These are phyloP conservation scores for Drosophila auraria DNA, from an alignment of 1,140 invertebrate species.

Conservation along the genomic window DNA sequence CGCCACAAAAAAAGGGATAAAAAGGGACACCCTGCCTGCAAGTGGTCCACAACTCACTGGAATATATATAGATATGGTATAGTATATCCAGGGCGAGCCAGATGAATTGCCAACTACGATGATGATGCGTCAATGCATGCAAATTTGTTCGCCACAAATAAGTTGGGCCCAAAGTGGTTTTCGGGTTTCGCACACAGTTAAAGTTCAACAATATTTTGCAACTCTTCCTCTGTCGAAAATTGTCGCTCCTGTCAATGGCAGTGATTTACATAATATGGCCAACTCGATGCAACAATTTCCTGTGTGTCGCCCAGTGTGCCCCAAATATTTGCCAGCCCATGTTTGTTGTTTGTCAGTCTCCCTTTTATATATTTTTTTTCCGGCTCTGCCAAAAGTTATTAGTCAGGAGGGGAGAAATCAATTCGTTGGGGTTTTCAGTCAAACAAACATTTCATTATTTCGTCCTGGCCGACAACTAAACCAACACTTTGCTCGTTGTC, in stretches of 20 bases:
- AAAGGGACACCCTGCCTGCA: constrained; percentile 12
- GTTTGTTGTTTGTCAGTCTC: constrained; percentile 31
- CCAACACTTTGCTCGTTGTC: constrained; percentile 50
- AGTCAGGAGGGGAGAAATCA: constrained; percentile 56
- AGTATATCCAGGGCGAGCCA: constrained; percentile 10
- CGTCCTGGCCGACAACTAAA: constrained; percentile 49
- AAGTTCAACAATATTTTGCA: constrained; percentile 18
- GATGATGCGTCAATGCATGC: constrained; percentile 67
- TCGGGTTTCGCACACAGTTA: constrained; percentile 31
- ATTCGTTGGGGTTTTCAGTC: constrained; percentile 44
- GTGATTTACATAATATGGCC: constrained; percentile 77
- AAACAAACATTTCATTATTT: constrained; percentile 72
- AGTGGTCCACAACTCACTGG: constrained; percentile 32
- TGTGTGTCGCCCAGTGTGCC: constrained; percentile 24
- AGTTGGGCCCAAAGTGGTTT: constrained; percentile 55
- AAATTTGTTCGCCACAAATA: constrained; percentile 53
- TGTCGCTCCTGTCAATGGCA: constrained; percentile 54
- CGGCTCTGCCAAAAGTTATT: constrained; percentile 51
- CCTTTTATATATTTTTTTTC: background rate
- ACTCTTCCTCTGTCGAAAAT: constrained; percentile 22
- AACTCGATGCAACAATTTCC: constrained; percentile 75
- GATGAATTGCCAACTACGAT: constrained; percentile 41
- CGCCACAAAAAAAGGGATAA: background rate
- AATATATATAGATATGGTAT: background rate
- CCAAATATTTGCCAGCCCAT: constrained; percentile 40